Conservation (phyloP, 2,797 vertebrate genomes). For the Darevskia nairensis region DNA sequence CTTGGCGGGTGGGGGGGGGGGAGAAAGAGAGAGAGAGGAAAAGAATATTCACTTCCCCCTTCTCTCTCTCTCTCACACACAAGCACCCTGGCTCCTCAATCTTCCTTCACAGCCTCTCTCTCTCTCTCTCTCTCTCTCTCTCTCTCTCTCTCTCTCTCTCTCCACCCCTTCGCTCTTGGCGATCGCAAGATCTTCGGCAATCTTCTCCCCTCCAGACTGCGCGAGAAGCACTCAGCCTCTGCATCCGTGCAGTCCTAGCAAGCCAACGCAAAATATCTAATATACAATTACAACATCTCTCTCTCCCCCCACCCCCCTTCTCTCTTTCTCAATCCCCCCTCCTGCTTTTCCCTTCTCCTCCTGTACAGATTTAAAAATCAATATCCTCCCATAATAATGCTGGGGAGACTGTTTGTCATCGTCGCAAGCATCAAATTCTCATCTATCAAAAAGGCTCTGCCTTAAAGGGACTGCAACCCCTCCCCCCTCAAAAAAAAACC, state of each 20-base stretch:
- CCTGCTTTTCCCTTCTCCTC: conserved; percentile 24
- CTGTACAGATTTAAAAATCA: conserved; percentile 88
- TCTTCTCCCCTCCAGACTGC: conserved; percentile 73
- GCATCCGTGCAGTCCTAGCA: conserved; percentile 74
- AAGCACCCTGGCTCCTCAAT: conserved; percentile 45
- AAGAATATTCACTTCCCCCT: neutral
- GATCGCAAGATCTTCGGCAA: conserved; percentile 74
- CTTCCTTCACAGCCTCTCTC: conserved; percentile 61
- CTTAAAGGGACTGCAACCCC: conserved; percentile 71
- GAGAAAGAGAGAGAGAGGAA: conserved; percentile 40
- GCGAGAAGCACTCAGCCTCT: conserved; percentile 73
- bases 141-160: conserved; percentile 43
- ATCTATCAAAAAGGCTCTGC: conserved; percentile 72
- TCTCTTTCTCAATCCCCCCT: neutral
- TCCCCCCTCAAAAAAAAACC: too few relatives aligned
- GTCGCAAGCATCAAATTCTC: conserved; percentile 75
- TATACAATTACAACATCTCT: conserved; percentile 86
- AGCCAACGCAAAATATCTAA: conserved; percentile 80
- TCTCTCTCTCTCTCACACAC: conserved; percentile 19
- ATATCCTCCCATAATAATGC: conserved; percentile 89
- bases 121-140: neutral
- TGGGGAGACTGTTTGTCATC: conserved; percentile 86
- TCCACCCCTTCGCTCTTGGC: conserved; percentile 60
- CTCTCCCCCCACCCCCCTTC: neutral
- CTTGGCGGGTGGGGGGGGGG: conserved; percentile 38